A percentile compares a stretch with the other conserved stretches of the same genome.
Conservation (phyloP, 2,113 vertebrate species). For the Syrmaticus mikado region DNA sequence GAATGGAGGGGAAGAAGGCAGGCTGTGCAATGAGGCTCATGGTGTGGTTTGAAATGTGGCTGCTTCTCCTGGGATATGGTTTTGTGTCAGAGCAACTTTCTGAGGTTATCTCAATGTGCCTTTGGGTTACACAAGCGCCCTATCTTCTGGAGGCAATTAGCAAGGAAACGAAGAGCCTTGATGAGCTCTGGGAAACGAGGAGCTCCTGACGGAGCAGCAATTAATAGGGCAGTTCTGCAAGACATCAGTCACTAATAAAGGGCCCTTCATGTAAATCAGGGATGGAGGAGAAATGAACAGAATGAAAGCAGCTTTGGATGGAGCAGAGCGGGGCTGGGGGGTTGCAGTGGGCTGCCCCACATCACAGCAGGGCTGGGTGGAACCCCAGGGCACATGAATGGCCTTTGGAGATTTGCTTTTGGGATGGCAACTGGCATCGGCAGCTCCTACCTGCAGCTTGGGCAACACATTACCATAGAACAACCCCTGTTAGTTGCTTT, state of each 20-base stretch:
- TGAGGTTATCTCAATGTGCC: conserved; percentile 7
- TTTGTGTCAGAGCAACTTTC: background rate
- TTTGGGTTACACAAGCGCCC: background rate
- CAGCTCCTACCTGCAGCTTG: background rate
- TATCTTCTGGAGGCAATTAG: background rate
- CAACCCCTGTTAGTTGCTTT: background rate
- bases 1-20: background rate
- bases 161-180: background rate
- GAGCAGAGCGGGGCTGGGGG: background rate
- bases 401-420: background rate
- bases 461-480: background rate
- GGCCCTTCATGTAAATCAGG: background rate
- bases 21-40: background rate
- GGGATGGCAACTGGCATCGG: background rate
- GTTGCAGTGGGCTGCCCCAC: too few relatives aligned
- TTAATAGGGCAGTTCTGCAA: background rate
- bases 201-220: accelerated
- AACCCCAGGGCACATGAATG: too few relatives aligned
- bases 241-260: accelerated
- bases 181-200: background rate
- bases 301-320: background rate
- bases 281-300: accelerated
- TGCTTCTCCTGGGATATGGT: background rate
- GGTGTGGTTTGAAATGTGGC: background rate
- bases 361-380: too few relatives aligned